A percentile compares a stretch with the other conserved stretches of the same genome.
Conservation (phyloP, 2,113 vertebrate genomes). For the Callorhinus ursinus region DNA sequence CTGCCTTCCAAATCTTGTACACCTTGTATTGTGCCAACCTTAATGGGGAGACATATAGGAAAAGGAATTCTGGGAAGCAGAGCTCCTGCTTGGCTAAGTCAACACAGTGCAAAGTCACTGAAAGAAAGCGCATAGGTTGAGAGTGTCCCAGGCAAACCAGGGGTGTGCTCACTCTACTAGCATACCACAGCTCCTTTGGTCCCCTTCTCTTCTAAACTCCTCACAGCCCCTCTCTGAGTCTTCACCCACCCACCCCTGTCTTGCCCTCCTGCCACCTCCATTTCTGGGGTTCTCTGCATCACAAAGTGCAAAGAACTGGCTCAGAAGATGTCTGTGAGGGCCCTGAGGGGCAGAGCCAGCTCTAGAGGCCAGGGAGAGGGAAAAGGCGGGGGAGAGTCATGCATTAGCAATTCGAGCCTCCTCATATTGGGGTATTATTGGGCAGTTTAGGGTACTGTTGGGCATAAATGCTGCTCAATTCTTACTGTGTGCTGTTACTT, state of each 20-base stretch:
- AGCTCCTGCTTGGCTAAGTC: neutral
- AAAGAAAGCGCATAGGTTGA: neutral
- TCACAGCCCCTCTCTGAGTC: neutral
- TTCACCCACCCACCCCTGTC: neutral
- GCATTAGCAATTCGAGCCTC: no score
- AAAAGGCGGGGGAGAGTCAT: no score
- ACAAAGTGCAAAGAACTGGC: neutral
- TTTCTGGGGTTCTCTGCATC: neutral
- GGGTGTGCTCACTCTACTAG: neutral
- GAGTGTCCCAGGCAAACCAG: neutral
- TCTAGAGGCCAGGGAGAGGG: neutral
- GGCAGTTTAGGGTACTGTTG: neutral
- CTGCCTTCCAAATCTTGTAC: neutral
- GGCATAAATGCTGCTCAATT: neutral
- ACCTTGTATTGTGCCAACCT: neutral
- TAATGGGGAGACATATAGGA: neutral
- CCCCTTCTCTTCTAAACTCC: neutral
- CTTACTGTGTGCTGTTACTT: neutral
- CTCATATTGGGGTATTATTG: neutral
- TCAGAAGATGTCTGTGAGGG: neutral
- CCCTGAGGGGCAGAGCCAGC: neutral
- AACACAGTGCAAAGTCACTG: neutral
- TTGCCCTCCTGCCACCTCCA: neutral
- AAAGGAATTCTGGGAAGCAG: neutral
- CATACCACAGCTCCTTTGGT: neutral